Conservation (phyloP, 2,888 invertebrate species). For the Andrena praecox region DNA sequence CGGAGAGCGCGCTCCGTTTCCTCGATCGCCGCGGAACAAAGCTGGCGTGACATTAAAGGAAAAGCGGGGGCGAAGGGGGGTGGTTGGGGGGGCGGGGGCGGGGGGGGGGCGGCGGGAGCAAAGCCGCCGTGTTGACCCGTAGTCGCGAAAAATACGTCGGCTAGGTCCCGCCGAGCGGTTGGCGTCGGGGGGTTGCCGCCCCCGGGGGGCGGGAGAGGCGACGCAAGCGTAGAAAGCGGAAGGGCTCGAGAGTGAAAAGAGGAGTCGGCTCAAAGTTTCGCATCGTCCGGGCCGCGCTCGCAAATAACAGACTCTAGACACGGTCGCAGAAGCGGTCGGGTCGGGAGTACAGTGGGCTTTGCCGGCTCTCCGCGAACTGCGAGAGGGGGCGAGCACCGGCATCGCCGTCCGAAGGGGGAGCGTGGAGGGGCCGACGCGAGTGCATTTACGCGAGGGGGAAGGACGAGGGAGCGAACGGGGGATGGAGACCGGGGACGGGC, state of each 20-base stretch:
- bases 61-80: neutral
- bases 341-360: slow-evolving; percentile 29
- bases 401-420: slow-evolving; percentile 23
- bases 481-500: neutral
- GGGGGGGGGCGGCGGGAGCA: neutral
- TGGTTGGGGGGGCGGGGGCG: neutral
- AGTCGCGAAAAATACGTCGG: neutral
- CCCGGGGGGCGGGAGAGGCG: slow-evolving; percentile 12
- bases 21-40: neutral
- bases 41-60: neutral
- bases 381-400: slow-evolving; percentile 38
- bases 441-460: slow-evolving; percentile 16
- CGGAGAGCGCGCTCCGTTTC: slow-evolving; percentile 2
- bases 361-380: slow-evolving; percentile 53
- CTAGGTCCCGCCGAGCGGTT: neutral
- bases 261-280: slow-evolving; percentile 62
- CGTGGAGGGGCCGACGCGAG: slow-evolving; percentile 19
- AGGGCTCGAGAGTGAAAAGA: slow-evolving; percentile 51
- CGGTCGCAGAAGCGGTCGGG: neutral
- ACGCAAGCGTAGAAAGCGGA: slow-evolving; percentile 52
- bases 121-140: neutral
- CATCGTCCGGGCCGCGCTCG: slow-evolving; percentile 59
- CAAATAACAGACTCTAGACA: slow-evolving; percentile 64
- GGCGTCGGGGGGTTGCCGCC: neutral
- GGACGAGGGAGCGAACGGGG: neutral